A percentile compares a stretch with the other conserved stretches of the same genome.
Conservation (phyloP, 2,888 invertebrate species). For the Pseudoips prasinana region DNA sequence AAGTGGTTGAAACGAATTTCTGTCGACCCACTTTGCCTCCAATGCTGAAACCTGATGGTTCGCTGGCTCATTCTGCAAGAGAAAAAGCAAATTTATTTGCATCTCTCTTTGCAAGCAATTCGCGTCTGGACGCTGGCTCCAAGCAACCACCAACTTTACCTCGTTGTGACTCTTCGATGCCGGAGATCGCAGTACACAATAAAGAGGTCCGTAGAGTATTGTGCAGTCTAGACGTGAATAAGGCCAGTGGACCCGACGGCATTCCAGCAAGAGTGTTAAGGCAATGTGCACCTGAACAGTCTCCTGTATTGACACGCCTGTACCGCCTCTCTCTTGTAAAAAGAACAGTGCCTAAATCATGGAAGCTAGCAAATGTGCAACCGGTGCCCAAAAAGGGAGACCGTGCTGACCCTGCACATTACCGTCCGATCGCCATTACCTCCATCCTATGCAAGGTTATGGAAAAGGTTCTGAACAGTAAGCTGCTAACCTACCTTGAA, state of each 20-base stretch:
- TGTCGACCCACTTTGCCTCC: slow-evolving; percentile 2
- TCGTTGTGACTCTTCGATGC: not conserved
- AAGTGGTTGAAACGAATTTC: slow-evolving; percentile 1
- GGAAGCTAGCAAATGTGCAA: not conserved
- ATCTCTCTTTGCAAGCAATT: not conserved
- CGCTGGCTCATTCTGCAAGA: not conserved
- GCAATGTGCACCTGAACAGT: slow-evolving; percentile 15
- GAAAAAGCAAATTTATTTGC: slow-evolving; percentile 1
- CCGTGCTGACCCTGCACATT: slow-evolving; percentile 7
- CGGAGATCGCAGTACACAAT: not conserved
- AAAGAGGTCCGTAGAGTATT: not conserved
- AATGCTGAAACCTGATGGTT: not conserved
- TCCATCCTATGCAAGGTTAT: slow-evolving; percentile 13
- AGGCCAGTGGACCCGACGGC: slow-evolving; percentile 11
- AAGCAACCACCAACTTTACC: not conserved
- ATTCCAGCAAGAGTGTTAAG: slow-evolving; percentile 13
- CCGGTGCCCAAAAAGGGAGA: slow-evolving; percentile 7
- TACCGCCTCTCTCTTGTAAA: not conserved
- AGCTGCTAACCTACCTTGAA: slow-evolving; percentile 12
- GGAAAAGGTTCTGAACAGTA: slow-evolving; percentile 12
- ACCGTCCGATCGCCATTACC: slow-evolving; percentile 15
- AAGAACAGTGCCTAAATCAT: slow-evolving; percentile 4
- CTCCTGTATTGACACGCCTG: slow-evolving; percentile 13
- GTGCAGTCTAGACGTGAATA: slow-evolving; percentile 1
- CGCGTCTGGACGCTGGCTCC: not conserved